phyloP scores from a whole-genome alignment of 2,797 vertebrate species.

The Cyprinella venusta region DNA sequence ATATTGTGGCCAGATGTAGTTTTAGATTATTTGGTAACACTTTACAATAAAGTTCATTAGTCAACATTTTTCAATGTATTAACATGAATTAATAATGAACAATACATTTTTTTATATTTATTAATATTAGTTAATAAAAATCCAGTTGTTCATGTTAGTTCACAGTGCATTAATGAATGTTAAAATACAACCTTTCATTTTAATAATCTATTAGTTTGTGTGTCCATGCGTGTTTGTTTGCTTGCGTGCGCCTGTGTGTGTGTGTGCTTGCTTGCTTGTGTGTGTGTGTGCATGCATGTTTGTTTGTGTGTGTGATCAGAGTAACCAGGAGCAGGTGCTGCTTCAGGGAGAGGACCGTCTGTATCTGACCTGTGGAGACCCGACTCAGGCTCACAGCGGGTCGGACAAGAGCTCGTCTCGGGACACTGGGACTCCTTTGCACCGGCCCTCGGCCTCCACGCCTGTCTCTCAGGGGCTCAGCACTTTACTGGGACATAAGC shows the following conservation, averaged over 20 bases:
- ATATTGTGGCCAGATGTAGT: no score
- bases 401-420: conserved; percentile 73
- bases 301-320: conserved; percentile 79
- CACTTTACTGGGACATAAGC: conserved; percentile 99
- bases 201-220: not conserved
- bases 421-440: conserved; percentile 80
- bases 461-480: conserved; percentile 95
- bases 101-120: no score
- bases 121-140: no score
- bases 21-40: no score
- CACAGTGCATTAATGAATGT: no score
- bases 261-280: not conserved
- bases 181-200: no score
- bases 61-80: no score
- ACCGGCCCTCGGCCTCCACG: conserved; percentile 73
- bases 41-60: no score
- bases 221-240: not conserved
- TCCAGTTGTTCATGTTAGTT: no score
- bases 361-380: conserved; percentile 95
- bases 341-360: conserved; percentile 97
- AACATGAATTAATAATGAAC: no score
- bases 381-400: conserved; percentile 84
- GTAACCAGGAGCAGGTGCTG: conserved; percentile 97
- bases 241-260: not conserved
- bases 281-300: not conserved